phyloP scores from a whole-genome alignment of 1,140 invertebrate species.

The Philopotamus ludificatus region DNA sequence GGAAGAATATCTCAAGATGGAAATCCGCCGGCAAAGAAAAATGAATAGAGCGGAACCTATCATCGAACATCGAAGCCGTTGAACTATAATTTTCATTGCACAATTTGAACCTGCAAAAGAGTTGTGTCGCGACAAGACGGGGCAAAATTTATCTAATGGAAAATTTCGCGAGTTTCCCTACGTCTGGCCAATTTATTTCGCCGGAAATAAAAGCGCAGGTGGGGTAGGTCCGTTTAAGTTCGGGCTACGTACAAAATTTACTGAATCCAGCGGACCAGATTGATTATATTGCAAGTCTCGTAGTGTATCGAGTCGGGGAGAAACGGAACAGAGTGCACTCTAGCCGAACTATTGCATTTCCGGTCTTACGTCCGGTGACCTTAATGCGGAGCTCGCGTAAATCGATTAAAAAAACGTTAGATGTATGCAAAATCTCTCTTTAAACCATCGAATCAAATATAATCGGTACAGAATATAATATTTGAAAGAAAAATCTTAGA shows the following conservation, averaged over 20 bases:
- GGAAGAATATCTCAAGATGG: not conserved
- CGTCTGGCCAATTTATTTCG: not conserved
- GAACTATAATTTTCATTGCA: not conserved
- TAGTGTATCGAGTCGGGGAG: not conserved
- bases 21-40: not conserved
- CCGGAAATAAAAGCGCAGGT: not conserved
- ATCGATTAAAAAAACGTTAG: too few relatives aligned
- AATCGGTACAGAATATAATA: too few relatives aligned
- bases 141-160: not conserved
- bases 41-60: not conserved
- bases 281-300: not conserved
- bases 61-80: not conserved
- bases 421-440: too few relatives aligned
- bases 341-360: not conserved
- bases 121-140: not conserved
- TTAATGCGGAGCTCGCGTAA: too few relatives aligned
- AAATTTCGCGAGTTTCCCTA: not conserved
- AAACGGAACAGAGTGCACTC: not conserved
- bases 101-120: too few relatives aligned
- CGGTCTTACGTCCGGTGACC: too few relatives aligned
- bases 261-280: not conserved
- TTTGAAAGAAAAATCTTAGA: too few relatives aligned
- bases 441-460: too few relatives aligned
- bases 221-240: not conserved
- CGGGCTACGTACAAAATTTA: not conserved